These are phyloP conservation scores for Pristis pectinata DNA, from an alignment of 2,797 vertebrate species.

Conservation along the genomic window DNA sequence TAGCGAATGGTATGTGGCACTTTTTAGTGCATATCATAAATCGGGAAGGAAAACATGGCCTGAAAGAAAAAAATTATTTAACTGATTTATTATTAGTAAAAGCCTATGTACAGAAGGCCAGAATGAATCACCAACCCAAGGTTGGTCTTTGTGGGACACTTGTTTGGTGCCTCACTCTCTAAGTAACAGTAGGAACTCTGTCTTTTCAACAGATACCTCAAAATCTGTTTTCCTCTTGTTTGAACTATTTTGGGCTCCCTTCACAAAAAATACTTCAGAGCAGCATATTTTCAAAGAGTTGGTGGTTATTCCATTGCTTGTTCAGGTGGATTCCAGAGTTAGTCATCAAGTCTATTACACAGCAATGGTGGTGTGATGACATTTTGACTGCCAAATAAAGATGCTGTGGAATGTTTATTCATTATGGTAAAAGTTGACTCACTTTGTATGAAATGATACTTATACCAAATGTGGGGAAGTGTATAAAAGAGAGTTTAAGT, in stretches of 20 bases:
- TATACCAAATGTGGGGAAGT: neutral
- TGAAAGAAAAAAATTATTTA: conserved; percentile 22
- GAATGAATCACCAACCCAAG: conserved; percentile 35
- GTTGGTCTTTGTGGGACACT: conserved; percentile 31
- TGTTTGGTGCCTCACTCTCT: conserved; percentile 5
- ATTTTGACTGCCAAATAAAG: conserved; percentile 51
- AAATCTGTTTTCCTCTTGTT: conserved; percentile 51
- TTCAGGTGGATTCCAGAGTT: conserved; percentile 59
- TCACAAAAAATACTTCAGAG: conserved; percentile 52
- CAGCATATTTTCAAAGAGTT: conserved; percentile 49
- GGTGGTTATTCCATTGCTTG: conserved; percentile 49
- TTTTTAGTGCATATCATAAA: conserved; percentile 14
- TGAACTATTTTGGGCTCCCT: conserved; percentile 53
- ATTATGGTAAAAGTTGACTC: conserved; percentile 12
- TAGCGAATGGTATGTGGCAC: neutral
- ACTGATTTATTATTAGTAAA: conserved; percentile 30
- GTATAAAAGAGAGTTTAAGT: neutral
- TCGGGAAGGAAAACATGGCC: neutral
- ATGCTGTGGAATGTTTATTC: conserved; percentile 34
- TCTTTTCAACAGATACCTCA: conserved; percentile 33
- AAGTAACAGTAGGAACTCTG: conserved; percentile 16
- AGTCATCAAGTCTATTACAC: conserved; percentile 46
- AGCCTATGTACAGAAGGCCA: neutral
- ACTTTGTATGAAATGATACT: neutral
- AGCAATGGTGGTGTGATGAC: conserved; percentile 58